Base-by-base conservation (phyloP, 2,113 vertebrate genomes). In the Triplophysa dalaica region DNA sequence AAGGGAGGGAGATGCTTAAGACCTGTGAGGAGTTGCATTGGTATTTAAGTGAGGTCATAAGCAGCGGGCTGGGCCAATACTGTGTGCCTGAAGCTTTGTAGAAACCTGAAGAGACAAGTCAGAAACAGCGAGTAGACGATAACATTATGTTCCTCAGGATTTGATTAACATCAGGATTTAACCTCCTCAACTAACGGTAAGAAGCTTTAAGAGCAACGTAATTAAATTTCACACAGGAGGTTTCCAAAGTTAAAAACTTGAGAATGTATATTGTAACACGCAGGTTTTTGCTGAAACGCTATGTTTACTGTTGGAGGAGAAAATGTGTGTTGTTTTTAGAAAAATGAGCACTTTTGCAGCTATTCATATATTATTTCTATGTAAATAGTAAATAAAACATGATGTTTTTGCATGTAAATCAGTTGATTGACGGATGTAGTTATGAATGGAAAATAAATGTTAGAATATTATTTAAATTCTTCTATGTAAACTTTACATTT, bases 11-110 rank as follows among this genome's bases (percentile, higher is more conserved):
- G 43, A 69, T 80, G 61, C 33, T 75, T 75, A 50, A 81, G 86
- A 90, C 93, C 91, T 92, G 91, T 92, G 90, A 91, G 88, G 82
- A 89, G 86, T 87, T 92, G 92, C 91, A 82, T 78, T 91, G 81
- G 91, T 90, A 82, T 75, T 64, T 79, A 69, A 56, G 38, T 86
- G 89, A 90, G 88, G 90, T 88, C 77, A 85, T 79, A 69, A 56
- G 33, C 76, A 79, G 79, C 80, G 79, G 89, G 63, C 83, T 86
- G 87, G 90, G 89, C 70, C 33, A 38, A 41, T 7, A 83, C 76
- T 78, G 80, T 87, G 83, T 86, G 75, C 80, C 64, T 16, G 64
- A 76, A 64, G 45, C 62, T 80, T 56, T 86, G 86, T 29, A n/a
- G 81, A 82, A 86, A 92, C 91, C 88, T 91, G 90, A 90, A 81